Evolutionary conservation across 2,113 vertebrate species (phyloP).

Genomic region (Serilophus lunatus): DNA sequence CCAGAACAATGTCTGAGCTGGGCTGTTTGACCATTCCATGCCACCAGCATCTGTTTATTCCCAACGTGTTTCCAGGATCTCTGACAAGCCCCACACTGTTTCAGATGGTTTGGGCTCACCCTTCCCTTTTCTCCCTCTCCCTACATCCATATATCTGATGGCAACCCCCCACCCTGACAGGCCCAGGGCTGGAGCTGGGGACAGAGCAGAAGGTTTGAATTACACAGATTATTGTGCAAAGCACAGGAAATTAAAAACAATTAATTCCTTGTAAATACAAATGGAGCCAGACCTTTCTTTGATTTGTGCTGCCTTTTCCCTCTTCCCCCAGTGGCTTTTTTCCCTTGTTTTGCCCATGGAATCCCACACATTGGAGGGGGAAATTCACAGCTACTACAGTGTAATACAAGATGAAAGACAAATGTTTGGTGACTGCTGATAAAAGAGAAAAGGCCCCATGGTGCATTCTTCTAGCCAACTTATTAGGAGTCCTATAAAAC

Average conservation of each 20-base stretch:
- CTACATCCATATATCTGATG: background rate
- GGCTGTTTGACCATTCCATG: background rate
- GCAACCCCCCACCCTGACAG: background rate
- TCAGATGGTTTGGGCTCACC: background rate
- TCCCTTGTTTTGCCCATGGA: background rate
- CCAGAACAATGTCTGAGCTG: background rate
- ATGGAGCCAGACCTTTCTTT: constrained; percentile 50
- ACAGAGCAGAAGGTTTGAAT: constrained; percentile 47
- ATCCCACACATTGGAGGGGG: background rate
- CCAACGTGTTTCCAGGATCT: background rate
- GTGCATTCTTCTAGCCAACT: constrained; percentile 18
- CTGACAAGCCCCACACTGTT: background rate
- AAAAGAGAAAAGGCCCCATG: constrained; percentile 32
- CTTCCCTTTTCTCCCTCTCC: background rate
- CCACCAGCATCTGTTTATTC: background rate
- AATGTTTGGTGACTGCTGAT: constrained; percentile 54
- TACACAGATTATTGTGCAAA: constrained; percentile 48
- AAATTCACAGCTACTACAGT: background rate
- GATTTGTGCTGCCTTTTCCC: constrained; percentile 40
- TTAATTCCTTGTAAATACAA: constrained; percentile 70
- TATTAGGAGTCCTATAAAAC: constrained; percentile 20
- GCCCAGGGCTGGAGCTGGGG: background rate
- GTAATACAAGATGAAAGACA: constrained; percentile 39
- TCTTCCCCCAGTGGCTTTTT: background rate
- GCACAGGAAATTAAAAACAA: constrained; percentile 68